Percentiles rank a stretch among this genome's conserved stretches.
These are phyloP conservation scores for Endotricha flammealis DNA, from an alignment of 2,888 invertebrate genomes.

Conservation along the genomic window DNA sequence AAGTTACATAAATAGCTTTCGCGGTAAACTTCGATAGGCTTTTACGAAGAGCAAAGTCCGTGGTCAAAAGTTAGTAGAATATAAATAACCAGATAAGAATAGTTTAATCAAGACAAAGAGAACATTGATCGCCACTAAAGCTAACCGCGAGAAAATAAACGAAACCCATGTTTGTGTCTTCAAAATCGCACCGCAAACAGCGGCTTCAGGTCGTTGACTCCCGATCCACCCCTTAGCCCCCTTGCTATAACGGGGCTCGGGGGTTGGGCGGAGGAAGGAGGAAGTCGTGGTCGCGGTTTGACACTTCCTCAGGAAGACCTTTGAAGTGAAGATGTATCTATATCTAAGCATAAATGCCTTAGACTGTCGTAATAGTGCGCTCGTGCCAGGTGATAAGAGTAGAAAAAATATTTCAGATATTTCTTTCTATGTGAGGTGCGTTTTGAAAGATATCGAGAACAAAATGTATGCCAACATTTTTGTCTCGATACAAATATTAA, in stretches of 20 bases:
- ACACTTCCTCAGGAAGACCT: slow-evolving; percentile 77
- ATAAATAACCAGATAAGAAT: too few species aligned
- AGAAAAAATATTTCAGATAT: too few species aligned
- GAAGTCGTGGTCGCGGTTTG: slow-evolving; percentile 71
- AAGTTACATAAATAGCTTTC: too few species aligned
- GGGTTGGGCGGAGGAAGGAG: slow-evolving; percentile 36
- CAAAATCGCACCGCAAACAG: slow-evolving; percentile 69
- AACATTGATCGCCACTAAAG: slow-evolving; percentile 45
- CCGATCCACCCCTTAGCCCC: slow-evolving; percentile 41
- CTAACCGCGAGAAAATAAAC: slow-evolving; percentile 52
- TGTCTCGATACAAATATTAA: too few species aligned
- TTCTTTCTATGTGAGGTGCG: too few species aligned
- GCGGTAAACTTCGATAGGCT: too few species aligned
- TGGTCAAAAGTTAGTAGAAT: too few species aligned
- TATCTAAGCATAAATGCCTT: slow-evolving; percentile 11
- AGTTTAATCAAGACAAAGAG: slow-evolving; percentile 11
- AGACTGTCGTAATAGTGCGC: not conserved
- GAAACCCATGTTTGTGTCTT: slow-evolving; percentile 64
- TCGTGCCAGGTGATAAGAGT: too few species aligned
- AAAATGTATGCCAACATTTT: too few species aligned
- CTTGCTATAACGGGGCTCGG: slow-evolving; percentile 26
- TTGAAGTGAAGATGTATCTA: slow-evolving; percentile 54
- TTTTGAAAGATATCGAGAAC: too few species aligned
- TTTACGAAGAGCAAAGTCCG: too few species aligned
- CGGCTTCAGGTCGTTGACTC: slow-evolving; percentile 58